A percentile compares a stretch with the other conserved stretches of the same genome.
Conservation (phyloP, 2,797 vertebrate species). For the Eulemur rubriventer region DNA sequence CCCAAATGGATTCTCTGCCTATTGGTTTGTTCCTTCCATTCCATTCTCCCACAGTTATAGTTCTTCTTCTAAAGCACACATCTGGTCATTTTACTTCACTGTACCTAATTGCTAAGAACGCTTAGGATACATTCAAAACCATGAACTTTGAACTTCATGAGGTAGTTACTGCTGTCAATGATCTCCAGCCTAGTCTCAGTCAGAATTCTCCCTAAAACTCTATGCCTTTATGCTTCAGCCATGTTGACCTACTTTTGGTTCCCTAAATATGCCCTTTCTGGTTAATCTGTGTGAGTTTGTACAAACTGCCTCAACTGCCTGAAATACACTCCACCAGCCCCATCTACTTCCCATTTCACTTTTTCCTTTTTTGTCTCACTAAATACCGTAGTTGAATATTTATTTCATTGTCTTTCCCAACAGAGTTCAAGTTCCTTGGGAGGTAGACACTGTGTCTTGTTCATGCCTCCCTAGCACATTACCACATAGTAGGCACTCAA, state of each 20-base stretch:
- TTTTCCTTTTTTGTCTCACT: not conserved
- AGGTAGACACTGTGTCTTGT: not conserved
- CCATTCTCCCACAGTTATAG: not conserved
- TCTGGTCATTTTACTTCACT: not conserved
- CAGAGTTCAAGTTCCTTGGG: not conserved
- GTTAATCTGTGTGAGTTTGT: slow-evolving; percentile 4
- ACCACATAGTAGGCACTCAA: not conserved
- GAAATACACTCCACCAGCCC: not conserved
- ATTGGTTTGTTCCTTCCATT: not conserved
- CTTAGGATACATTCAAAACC: not conserved
- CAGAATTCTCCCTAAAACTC: not conserved
- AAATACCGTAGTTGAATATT: not conserved
- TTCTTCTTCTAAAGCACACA: not conserved
- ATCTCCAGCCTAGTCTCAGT: not conserved
- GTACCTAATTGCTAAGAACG: not conserved
- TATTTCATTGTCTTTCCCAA: not conserved
- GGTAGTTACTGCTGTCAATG: not conserved
- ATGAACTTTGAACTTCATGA: not conserved
- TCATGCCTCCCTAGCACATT: not conserved
- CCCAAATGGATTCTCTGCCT: not conserved
- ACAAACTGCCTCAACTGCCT: not conserved
- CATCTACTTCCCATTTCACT: not conserved
- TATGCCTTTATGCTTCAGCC: not conserved
- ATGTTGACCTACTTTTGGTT: not conserved
- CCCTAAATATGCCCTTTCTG: not conserved